phyloP scores from a whole-genome alignment of 2,797 vertebrate genomes.

The Sebastes goodei region DNA sequence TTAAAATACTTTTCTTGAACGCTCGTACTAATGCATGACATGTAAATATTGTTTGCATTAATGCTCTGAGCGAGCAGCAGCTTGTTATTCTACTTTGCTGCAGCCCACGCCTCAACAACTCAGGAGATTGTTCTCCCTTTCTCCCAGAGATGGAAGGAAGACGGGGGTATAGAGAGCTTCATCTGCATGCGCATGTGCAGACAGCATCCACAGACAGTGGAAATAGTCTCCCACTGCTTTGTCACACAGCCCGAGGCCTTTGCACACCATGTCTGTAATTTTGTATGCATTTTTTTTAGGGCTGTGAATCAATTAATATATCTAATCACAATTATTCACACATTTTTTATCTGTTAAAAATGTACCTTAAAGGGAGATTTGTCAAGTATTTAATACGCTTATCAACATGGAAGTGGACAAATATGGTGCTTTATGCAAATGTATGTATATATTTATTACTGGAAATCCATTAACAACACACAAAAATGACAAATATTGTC shows the following conservation, averaged over 20 bases:
- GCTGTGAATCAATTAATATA: no score
- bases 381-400: no score
- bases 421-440: no score
- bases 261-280: neutral
- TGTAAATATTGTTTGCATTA: constrained; percentile 26
- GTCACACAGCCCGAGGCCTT: neutral
- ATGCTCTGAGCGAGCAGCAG: neutral
- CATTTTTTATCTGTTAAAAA: no score
- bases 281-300: neutral
- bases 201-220: neutral
- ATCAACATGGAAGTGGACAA: no score
- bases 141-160: neutral
- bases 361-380: no score
- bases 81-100: constrained; percentile 2
- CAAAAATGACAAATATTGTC: no score
- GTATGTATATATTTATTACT: no score
- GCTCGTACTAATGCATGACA: neutral
- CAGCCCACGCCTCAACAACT: constrained; percentile 7
- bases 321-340: no score
- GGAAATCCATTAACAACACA: no score
- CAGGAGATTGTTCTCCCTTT: constrained; percentile 2
- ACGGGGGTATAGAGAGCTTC: neutral
- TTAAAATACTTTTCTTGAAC: constrained; percentile 12
- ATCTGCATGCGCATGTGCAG: constrained; percentile 27
- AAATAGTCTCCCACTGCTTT: neutral